Base-by-base conservation (phyloP, 2,888 invertebrate species). In the Criorhina ranunculi region DNA sequence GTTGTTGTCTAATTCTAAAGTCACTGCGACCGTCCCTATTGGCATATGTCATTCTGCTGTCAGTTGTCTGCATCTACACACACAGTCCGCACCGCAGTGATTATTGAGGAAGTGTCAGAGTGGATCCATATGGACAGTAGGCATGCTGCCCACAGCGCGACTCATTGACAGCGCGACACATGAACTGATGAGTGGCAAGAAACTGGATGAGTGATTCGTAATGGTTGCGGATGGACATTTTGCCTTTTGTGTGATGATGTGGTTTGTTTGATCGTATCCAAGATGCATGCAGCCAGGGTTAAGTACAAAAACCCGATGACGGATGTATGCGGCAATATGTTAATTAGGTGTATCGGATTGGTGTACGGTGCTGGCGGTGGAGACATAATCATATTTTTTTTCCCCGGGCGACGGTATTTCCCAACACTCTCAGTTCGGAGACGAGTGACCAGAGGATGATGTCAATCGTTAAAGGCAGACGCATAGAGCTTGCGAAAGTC, bases 81-180 rank as follows among this genome's bases (percentile, higher is more conserved):
- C 59, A 53, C 49, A 55, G 42, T 33, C 31, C 66, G 31, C n/a
- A n/a, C 35, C 64, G 53, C 81, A 66, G 57, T 46, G 70, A 59
- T 85, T 85, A 85, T 85, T 80, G 75, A 85, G 85, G 85, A 80
- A 85, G 75, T 85, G 85, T 60, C 85, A 70, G 85, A 85, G 69
- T 80, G 76, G 80, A 85, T 76, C 75, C 85, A 70, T 85, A 85
- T 80, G 80, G 85, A 70, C 79, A 66, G 70, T 64, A 37, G 75
- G 69, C 69, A 78, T 73, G 29, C 35, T 78, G 72, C 64, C 67
- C 62, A 60, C 66, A 40, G 64, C 15, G 35, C 59, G 31, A 59
- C 70, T 44, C 76, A 76, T 60, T 85, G 85, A 79, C 79, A 83
- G 79, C 55, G 53, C 51, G 75, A 79, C 75, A 80, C 59, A 70